Conservation (phyloP, 1,140 invertebrate species). For the Sarcophaga bullata region DNA sequence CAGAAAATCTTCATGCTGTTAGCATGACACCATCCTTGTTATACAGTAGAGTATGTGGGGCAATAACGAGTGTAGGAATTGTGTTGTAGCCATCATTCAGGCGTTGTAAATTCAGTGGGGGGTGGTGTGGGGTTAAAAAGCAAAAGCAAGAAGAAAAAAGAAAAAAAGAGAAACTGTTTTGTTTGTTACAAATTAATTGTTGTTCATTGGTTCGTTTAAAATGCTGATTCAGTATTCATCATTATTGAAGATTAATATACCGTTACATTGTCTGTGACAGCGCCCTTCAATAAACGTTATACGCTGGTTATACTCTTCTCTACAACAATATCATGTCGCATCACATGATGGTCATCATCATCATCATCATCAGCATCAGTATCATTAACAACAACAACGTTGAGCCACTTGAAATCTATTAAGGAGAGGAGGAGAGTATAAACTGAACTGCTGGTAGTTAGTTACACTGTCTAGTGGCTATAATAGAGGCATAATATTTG, state of each 20-base stretch:
- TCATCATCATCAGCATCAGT: slow-evolving; percentile 9
- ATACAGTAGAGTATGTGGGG: too few species aligned
- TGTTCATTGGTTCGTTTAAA: slow-evolving; percentile 63
- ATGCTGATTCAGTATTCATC: slow-evolving; percentile 66
- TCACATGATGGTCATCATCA: not conserved
- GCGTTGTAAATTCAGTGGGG: not conserved
- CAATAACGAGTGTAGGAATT: too few species aligned
- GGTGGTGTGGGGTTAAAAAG: not conserved
- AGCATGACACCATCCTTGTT: too few species aligned
- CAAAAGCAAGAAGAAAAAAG: not conserved
- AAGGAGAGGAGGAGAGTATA: not conserved
- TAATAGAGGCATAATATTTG: slow-evolving; percentile 15
- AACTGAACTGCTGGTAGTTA: not conserved
- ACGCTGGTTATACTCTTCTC: slow-evolving; percentile 8
- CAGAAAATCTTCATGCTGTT: too few species aligned
- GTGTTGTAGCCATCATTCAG: not conserved
- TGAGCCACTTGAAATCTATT: not conserved
- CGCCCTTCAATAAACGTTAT: slow-evolving; percentile 35
- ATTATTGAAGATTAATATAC: slow-evolving; percentile 65
- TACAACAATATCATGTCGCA: slow-evolving; percentile 15
- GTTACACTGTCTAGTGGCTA: not conserved
- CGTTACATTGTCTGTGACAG: slow-evolving; percentile 52
- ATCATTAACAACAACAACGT: not conserved
- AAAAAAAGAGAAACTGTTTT: not conserved
- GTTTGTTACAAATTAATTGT: slow-evolving; percentile 49